phyloP scores from a whole-genome alignment of 2,797 vertebrate genomes.

The Sebastes oblongus region DNA sequence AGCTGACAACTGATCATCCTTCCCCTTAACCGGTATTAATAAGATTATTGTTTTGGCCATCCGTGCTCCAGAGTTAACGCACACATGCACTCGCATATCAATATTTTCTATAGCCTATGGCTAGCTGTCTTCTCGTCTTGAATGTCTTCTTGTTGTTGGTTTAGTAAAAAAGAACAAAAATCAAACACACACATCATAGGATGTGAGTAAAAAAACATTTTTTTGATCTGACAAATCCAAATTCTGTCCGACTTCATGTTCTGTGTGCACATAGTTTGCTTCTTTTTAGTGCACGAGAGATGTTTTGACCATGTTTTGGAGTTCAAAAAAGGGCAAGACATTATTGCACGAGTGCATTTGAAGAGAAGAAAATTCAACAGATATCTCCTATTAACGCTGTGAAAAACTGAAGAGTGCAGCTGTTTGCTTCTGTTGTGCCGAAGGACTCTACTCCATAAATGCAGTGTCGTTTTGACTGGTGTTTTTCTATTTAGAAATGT shows the following conservation, averaged over 20 bases:
- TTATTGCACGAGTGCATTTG: not conserved
- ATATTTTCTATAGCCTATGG: not conserved
- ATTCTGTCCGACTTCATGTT: not conserved
- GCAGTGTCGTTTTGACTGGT: not conserved
- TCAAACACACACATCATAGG: not conserved
- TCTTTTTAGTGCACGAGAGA: not conserved
- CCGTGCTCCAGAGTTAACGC: not conserved
- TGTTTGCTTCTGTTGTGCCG: constrained; percentile 2
- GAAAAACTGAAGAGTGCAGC: constrained; percentile 6
- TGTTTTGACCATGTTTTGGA: not conserved
- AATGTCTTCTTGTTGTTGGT: not conserved
- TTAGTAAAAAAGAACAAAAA: not conserved
- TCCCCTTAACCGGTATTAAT: not conserved
- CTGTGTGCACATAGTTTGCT: not conserved
- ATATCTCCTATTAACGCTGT: constrained; percentile 5
- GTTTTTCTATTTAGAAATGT: constrained; percentile 16
- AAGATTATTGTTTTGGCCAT: not conserved
- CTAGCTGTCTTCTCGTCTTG: not conserved
- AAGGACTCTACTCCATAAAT: constrained; percentile 11
- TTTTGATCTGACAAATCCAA: not conserved
- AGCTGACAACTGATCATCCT: not conserved
- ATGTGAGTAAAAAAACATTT: not conserved
- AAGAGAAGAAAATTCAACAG: not conserved
- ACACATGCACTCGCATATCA: not conserved
- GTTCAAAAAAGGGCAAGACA: not conserved